These are phyloP conservation scores for Fragum fragum DNA, from an alignment of 2,888 invertebrate species.

Conservation along the genomic window DNA sequence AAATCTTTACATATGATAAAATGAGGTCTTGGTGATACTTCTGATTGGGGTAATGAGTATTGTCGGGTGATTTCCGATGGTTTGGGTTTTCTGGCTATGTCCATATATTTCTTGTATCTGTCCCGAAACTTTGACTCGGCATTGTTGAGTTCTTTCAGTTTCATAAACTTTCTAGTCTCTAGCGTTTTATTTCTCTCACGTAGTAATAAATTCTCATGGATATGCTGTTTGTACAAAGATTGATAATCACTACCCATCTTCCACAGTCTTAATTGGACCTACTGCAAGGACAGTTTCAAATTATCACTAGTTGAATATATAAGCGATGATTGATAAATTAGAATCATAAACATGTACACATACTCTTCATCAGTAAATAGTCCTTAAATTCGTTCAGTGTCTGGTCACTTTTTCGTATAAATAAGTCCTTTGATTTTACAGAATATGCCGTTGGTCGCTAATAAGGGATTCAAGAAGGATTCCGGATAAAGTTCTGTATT, in stretches of 20 bases:
- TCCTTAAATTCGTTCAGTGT: too few relatives aligned
- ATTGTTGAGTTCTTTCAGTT: constrained; percentile 35
- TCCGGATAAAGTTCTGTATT: too few relatives aligned
- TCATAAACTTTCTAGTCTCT: constrained; percentile 34
- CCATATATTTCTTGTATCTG: constrained; percentile 29
- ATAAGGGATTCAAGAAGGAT: too few relatives aligned
- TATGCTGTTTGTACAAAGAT: constrained; percentile 45
- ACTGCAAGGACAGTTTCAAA: too few relatives aligned
- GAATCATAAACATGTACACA: too few relatives aligned
- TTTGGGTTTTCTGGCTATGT: not conserved
- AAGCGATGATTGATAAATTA: too few relatives aligned
- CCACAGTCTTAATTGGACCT: not conserved
- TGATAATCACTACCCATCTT: constrained; percentile 35
- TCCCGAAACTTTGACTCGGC: constrained; percentile 38
- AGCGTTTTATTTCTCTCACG: constrained; percentile 33
- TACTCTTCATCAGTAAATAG: too few relatives aligned
- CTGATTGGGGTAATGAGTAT: not conserved
- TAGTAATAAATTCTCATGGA: constrained; percentile 52
- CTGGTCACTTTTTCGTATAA: too few relatives aligned
- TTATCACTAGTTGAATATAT: too few relatives aligned
- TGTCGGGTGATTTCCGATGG: not conserved
- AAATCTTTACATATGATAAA: constrained; percentile 50
- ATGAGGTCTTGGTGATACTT: constrained; percentile 28
- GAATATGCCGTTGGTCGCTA: too few relatives aligned
- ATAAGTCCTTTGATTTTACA: too few relatives aligned